A percentile compares a stretch with the other conserved stretches of the same genome.
phyloP scores from a whole-genome alignment of 2,797 vertebrate genomes.

The Oreochromis grahami region DNA sequence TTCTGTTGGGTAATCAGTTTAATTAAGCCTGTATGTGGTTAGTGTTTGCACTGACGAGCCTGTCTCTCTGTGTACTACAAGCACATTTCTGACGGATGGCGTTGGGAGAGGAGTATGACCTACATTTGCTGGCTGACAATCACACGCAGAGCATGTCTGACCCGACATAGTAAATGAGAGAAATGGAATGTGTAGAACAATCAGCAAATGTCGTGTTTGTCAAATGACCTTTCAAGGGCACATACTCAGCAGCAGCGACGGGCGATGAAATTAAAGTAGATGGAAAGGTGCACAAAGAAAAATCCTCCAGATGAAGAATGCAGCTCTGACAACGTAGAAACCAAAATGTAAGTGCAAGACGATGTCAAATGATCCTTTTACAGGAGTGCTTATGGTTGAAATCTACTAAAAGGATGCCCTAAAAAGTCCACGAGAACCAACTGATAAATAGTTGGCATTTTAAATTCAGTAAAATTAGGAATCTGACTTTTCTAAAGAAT shows the following conservation, averaged over 20 bases:
- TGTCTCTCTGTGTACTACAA: slow-evolving; percentile 30
- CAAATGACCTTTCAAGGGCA: slow-evolving; percentile 38
- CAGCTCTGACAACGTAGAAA: neutral
- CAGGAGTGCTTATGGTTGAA: neutral
- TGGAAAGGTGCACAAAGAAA: neutral
- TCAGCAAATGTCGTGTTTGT: slow-evolving; percentile 22
- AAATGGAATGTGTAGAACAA: neutral
- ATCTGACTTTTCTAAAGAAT: neutral
- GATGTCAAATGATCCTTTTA: neutral
- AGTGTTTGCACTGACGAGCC: slow-evolving; percentile 12
- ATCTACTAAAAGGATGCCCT: neutral
- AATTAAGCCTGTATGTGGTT: slow-evolving; percentile 57
- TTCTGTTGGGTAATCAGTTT: slow-evolving; percentile 67
- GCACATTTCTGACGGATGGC: slow-evolving; percentile 41
- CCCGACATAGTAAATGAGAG: slow-evolving; percentile 7
- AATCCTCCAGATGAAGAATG: neutral
- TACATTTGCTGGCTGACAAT: slow-evolving; percentile 29
- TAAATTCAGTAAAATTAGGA: neutral
- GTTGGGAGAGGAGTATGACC: slow-evolving; percentile 47
- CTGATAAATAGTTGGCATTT: neutral
- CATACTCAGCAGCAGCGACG: neutral
- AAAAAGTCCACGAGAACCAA: neutral
- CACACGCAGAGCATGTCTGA: neutral
- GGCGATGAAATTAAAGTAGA: neutral
- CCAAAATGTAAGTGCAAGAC: neutral